Base-by-base conservation (phyloP, 1,140 invertebrate genomes). In the Lutraria rhynchaena region DNA sequence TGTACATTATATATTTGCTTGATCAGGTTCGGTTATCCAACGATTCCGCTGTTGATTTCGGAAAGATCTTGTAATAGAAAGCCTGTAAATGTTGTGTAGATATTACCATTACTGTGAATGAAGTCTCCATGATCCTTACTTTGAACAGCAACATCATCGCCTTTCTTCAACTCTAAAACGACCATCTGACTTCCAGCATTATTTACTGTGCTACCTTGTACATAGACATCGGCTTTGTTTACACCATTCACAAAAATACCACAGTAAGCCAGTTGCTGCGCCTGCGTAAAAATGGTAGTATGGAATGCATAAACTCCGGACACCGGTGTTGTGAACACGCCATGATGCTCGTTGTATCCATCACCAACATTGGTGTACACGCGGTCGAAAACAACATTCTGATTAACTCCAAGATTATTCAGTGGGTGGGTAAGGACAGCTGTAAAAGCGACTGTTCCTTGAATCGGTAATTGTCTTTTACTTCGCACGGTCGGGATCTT, bases 281-380 rank as follows among this genome's bases (percentile, higher is more conserved):
- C 27, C 17, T 17, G n/a, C 13, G 70, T 19, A 15, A 65, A 33
- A 4, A 76, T 13, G 24, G 57, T 51, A 17, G 46, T 9, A 22
- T 37, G 19, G 24, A 76, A 76, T 4, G 51, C 15, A 27, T 76
- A 76, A 13, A 63, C n/a, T 31, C 73, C 73, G 22, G 37, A 24
- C 1, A 61, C 44, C 7, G 73, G 73, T 29, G 73, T 58, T 5
- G 41, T 49, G 29, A 76, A 76, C 1, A 46, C 58, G 19, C 73
- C 73, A 22, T 60, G 41, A 33, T 76, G 37, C 49, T 37, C 15
- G 22, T 51, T 76, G 57, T 76, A 76, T 9, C 46, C 73, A n/a
- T 49, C 35, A 19, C 73, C 73, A 41, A 63, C 17, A 44, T 76
- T 76, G 29, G 60, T 61, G 0, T 60, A 27, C n/a, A 63, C 60